Evolutionary conservation across 2,888 invertebrate species (phyloP), one percentile per base, ranked within the genome.

Genomic region (Arrhopalites spinosus): DNA sequence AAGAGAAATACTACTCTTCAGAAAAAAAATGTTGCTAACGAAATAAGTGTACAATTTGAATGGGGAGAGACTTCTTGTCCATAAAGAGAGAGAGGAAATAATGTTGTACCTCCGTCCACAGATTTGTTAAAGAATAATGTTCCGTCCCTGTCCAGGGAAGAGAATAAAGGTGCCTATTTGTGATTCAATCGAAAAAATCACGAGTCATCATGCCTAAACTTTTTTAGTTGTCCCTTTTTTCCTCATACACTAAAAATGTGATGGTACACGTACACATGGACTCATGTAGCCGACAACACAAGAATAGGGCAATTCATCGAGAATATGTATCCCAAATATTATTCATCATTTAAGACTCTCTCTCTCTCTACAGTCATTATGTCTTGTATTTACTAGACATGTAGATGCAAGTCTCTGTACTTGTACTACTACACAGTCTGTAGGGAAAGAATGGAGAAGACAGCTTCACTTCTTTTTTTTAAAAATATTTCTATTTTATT

Each of bases 171-270:
- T 71, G 56, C 68, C 74, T 68, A 68, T 74, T 74, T 74, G 68
- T 56, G 74, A 68, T 59, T 74, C 68, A 74, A 74, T 74, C 68
- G 59, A 59, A 72, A 78, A 78, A 78, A 74, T 73, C 76, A 76
- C 78, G 76, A 78, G 78, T 78, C 78, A 78, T 78, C 75, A 59
- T 77, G 73, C 74, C 73, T 66, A 53, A 72, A 30, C 29, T 56
- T 56, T 74, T 43, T 61, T n/a, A n/a, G 13, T 67, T 8, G 2
- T 47, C 30, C 30, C 63, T 72, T 64, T 43, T 36, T 15, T 36
- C 61, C 47, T 23, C 36, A 7, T 36, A 3, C 36, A 36, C 36
- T 11, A 36, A 7, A 7, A 7, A 3, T 7, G 3, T 36, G 5
- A 3, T 11, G 36, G 11, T 11, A 36, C 36, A 36, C 36, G 11